Evolutionary conservation across 92 coral and sea anemone genomes (phyloP), one percentile per base, ranked within the genome.

Genomic region (Epizoanthus stellaris): DNA sequence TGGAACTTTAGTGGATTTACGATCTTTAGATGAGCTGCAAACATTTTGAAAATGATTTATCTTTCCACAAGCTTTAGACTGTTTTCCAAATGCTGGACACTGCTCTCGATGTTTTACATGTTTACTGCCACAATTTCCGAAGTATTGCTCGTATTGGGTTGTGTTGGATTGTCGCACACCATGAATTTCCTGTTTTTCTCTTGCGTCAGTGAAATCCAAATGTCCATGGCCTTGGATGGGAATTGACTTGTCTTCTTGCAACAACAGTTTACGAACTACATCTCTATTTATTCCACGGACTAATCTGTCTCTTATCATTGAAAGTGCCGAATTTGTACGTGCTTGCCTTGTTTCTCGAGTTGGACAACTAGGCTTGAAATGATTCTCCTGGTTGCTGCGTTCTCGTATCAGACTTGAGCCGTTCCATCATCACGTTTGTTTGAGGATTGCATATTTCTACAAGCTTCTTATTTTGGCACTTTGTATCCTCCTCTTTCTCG

Each of bases 261-360:
- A 39, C 56, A 70, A 57, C 17, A 19, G 58, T 70, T 70, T 8
- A 15, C 87, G 58, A 19, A 83, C 69, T 38, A 13, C 16, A 52
- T 83, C 69, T 25, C 61, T 83, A 13, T 54, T 68, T 25, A 83
- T 83, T 52, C 87, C 80, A 83, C 80, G 56, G 15, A 83, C 70
- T 57, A 70, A 72, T 5, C 87, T 49, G 63, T 83, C 87, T 83
- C 43, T 83, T 8, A 83, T 83, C 87, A 83, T 83, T 80, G 23
- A 83, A 58, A 16, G 45, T 58, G 4, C 87, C 87, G 30, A 83
- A 70, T 38, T 83, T 70, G n/a, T 69, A 83, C 15, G 87, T 58
- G 43, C 80, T 83, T 4, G 87, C 70, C 43, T 83, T 70, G 57
- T 83, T 83, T 40, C 61, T 83, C 47, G 53, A 70, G 21, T 83